Evolutionary conservation across 2,797 vertebrate genomes (phyloP).

Genomic region (Amniataba percoides): DNA sequence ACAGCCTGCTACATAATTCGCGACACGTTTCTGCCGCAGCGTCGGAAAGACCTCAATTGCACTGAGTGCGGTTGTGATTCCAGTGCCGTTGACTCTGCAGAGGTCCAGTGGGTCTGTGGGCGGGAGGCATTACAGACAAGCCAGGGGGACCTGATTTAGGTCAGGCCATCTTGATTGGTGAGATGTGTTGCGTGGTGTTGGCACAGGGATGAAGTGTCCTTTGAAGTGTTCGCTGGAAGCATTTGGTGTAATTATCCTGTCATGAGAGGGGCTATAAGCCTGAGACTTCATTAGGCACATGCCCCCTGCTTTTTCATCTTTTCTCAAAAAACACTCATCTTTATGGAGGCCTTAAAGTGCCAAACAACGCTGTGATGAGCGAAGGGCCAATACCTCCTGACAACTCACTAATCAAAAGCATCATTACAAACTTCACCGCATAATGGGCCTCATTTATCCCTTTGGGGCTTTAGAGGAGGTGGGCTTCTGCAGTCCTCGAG

Average conservation of each 20-base stretch:
- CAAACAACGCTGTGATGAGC: conserved; percentile 75
- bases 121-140: conserved; percentile 50
- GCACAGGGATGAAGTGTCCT: conserved; percentile 81
- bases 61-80: conserved; percentile 35
- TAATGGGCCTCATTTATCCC: conserved; percentile 77
- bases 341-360: conserved; percentile 74
- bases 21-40: conserved; percentile 17
- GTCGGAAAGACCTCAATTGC: conserved; percentile 28
- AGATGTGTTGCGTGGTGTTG: conserved; percentile 75
- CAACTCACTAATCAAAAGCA: conserved; percentile 83
- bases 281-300: conserved; percentile 82
- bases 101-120: conserved; percentile 56
- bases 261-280: conserved; percentile 81
- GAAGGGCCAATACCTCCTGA: conserved; percentile 65
- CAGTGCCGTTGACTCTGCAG: conserved; percentile 44
- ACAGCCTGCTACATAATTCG: neutral
- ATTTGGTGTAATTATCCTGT: conserved; percentile 86
- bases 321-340: conserved; percentile 72
- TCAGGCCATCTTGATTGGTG: conserved; percentile 82
- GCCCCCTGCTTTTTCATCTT: conserved; percentile 81
- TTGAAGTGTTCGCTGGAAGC: conserved; percentile 84
- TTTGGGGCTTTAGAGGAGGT: conserved; percentile 65
- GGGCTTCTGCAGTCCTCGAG: conserved; percentile 56
- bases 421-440: conserved; percentile 74
- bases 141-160: conserved; percentile 76